Evolutionary conservation across 1,140 invertebrate genomes (phyloP).

Genomic region (Adelges cooleyi): DNA sequence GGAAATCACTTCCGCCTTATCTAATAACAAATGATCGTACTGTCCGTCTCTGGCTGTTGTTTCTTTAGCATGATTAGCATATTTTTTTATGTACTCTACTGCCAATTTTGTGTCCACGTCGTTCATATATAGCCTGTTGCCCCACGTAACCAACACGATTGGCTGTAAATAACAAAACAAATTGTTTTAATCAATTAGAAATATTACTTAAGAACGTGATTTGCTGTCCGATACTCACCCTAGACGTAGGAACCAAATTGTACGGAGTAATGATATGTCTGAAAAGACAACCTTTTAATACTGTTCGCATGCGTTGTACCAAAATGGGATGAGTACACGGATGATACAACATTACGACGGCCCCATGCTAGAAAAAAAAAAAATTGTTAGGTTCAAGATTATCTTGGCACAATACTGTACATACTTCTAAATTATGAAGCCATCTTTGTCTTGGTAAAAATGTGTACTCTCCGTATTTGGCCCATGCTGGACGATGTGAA

Average conservation of each 20-base stretch:
- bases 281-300: slow-evolving; percentile 59
- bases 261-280: slow-evolving; percentile 72
- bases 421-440: slow-evolving; percentile 69
- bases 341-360: slow-evolving; percentile 74
- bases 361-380: slow-evolving; percentile 55
- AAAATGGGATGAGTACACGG: slow-evolving; percentile 64
- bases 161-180: slow-evolving; percentile 50
- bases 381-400: not conserved
- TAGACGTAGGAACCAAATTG: slow-evolving; percentile 45
- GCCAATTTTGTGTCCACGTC: slow-evolving; percentile 44
- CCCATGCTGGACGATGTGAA: slow-evolving; percentile 65
- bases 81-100: slow-evolving; percentile 51
- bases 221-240: slow-evolving; percentile 44
- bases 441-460: slow-evolving; percentile 72
- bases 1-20: slow-evolving; percentile 44
- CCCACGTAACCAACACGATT: slow-evolving; percentile 65
- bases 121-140: slow-evolving; percentile 58
- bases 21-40: slow-evolving; percentile 46
- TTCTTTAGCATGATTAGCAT: slow-evolving; percentile 55
- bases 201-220: slow-evolving; percentile 8
- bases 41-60: slow-evolving; percentile 48
- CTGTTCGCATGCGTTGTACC: slow-evolving; percentile 48
- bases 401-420: slow-evolving; percentile 20
- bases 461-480: slow-evolving; percentile 68
- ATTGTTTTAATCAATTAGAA: not conserved